Conservation (phyloP, 2,113 vertebrate species). For the Chaetorhynchus papuensis region DNA sequence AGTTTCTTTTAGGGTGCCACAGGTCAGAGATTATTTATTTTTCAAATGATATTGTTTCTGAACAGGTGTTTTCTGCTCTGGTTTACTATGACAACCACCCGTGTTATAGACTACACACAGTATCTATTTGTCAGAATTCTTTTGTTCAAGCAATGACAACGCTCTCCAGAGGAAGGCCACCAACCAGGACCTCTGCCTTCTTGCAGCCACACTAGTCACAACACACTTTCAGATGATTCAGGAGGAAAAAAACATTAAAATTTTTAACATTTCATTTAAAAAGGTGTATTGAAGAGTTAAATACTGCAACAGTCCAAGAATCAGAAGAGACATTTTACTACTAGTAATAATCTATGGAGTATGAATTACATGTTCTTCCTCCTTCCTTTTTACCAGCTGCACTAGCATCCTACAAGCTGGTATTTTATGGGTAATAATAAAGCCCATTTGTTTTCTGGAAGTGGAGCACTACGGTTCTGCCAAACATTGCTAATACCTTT, state of each 20-base stretch:
- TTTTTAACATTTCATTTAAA: background rate
- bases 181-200: background rate
- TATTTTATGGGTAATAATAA: background rate
- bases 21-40: background rate
- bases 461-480: background rate
- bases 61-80: slow-evolving; percentile 1
- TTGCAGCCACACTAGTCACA: background rate
- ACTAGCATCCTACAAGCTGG: background rate
- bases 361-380: background rate
- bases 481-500: background rate
- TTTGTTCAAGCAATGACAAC: background rate
- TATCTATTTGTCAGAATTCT: background rate
- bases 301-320: background rate
- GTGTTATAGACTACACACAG: background rate
- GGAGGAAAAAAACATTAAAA: background rate
- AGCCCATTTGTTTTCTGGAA: background rate
- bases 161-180: background rate
- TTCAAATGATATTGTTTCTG: background rate
- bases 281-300: background rate
- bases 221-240: background rate
- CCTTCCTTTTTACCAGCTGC: background rate
- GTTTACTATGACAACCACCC: slow-evolving; percentile 31
- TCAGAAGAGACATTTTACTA: background rate
- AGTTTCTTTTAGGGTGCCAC: background rate
- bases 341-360: background rate